These are phyloP conservation scores for Charaxes varanes DNA, from an alignment of 1,140 invertebrate genomes.

Conservation along the genomic window DNA sequence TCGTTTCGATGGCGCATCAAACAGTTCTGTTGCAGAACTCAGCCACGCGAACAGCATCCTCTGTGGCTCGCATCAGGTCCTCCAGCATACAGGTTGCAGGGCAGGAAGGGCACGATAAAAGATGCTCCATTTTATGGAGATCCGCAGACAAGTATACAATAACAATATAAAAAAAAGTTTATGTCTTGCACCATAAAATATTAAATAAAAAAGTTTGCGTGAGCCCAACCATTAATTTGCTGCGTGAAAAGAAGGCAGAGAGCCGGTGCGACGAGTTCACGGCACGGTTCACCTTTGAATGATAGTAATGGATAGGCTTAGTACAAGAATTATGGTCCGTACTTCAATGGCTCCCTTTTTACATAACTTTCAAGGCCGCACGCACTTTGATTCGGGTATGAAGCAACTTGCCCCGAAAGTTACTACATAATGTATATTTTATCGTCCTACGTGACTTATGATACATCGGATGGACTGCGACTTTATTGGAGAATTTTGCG, in stretches of 20 bases:
- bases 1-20: no score
- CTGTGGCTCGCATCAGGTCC: no score
- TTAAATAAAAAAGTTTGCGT: conserved; percentile 53
- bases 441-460: not conserved
- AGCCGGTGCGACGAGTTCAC: conserved; percentile 26
- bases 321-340: conserved; percentile 39
- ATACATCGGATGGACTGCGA: conserved; percentile 2
- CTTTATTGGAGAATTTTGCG: conserved; percentile 1
- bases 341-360: conserved; percentile 34
- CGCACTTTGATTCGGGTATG: conserved; percentile 18
- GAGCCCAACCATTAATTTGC: conserved; percentile 58
- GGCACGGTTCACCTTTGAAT: conserved; percentile 30
- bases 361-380: conserved; percentile 27
- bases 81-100: no score
- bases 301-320: conserved; percentile 52
- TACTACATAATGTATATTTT: conserved; percentile 2
- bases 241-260: conserved; percentile 57
- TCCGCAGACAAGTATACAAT: no score
- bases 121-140: no score
- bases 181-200: conserved; percentile 20
- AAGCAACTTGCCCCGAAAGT: not conserved
- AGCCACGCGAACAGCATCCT: no score
- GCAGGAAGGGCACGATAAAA: no score
- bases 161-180: no score
- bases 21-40: no score